A percentile compares a stretch with the other conserved stretches of the same genome.
Evolutionary conservation across 1,140 invertebrate genomes (phyloP).

Genomic region (Bathynomus jamesi): DNA sequence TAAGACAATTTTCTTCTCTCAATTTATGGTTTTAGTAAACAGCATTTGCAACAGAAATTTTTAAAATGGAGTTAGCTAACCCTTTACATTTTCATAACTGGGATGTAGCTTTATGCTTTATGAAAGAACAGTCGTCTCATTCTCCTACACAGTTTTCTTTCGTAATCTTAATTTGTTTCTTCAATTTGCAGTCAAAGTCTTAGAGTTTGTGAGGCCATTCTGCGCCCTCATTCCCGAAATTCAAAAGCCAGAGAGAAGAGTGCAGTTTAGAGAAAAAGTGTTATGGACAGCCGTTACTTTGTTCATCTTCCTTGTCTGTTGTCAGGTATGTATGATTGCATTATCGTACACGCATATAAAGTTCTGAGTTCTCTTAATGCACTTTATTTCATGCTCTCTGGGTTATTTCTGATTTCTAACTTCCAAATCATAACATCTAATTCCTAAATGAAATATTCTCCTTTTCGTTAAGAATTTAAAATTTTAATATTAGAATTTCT

Average conservation of each 20-base stretch:
- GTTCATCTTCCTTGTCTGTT: constrained; percentile 99
- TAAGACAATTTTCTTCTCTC: no score
- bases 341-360: no score
- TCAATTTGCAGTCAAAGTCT: not conserved
- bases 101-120: no score
- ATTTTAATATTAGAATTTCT: not conserved
- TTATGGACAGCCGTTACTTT: constrained; percentile 99
- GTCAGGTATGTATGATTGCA: constrained; percentile 92
- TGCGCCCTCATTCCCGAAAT: constrained; percentile 99
- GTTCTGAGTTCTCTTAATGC: no score
- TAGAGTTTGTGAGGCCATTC: constrained; percentile 58
- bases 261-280: constrained; percentile 99
- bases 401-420: not conserved
- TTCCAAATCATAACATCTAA: not conserved
- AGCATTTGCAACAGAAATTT: no score
- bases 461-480: not conserved
- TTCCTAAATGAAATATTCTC: not conserved
- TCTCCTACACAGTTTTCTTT: no score
- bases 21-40: no score
- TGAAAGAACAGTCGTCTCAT: no score
- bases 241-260: constrained; percentile 98
- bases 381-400: not conserved
- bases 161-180: no score
- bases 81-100: no score
- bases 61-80: no score